Conservation (phyloP, 2,888 invertebrate species). For the Conchocele bisecta region DNA sequence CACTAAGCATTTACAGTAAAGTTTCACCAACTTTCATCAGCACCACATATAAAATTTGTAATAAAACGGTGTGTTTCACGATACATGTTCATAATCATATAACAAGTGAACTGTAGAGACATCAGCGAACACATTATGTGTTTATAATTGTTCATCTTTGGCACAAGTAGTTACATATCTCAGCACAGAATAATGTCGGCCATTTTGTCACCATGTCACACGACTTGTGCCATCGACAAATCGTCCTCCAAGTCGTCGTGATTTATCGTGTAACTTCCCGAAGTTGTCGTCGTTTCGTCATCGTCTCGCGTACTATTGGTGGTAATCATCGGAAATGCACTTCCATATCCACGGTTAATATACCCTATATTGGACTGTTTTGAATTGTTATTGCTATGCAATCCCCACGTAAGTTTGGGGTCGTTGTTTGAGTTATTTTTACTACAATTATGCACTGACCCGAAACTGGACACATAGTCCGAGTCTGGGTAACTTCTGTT, state of each 20-base stretch:
- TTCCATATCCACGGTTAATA: slow-evolving; percentile 40
- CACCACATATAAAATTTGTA: too few species aligned
- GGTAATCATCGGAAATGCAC: slow-evolving; percentile 27
- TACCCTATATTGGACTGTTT: slow-evolving; percentile 33
- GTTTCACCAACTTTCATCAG: too few species aligned
- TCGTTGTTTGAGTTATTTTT: slow-evolving; percentile 25
- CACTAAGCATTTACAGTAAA: too few species aligned
- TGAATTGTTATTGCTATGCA: slow-evolving; percentile 29
- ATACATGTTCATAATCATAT: too few species aligned
- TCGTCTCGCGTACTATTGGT: slow-evolving; percentile 54
- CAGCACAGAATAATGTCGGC: too few species aligned
- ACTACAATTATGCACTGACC: slow-evolving; percentile 38
- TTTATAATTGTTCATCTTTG: not conserved
- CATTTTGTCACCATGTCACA: too few species aligned
- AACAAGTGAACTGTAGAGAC: slow-evolving; percentile 7
- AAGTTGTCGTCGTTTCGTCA: slow-evolving; percentile 56
- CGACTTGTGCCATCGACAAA: slow-evolving; percentile 33
- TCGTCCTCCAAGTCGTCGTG: slow-evolving; percentile 61
- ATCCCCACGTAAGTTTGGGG: slow-evolving; percentile 18
- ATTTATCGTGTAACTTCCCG: slow-evolving; percentile 64
- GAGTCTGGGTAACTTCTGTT: slow-evolving; percentile 47
- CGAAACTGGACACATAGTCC: slow-evolving; percentile 42
- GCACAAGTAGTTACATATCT: not conserved
- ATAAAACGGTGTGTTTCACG: too few species aligned
- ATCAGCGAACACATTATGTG: slow-evolving; percentile 16